A percentile compares a stretch with the other conserved stretches of the same genome.
Conservation (phyloP, 2,888 invertebrate species). For the Oxystoma pomonae region DNA sequence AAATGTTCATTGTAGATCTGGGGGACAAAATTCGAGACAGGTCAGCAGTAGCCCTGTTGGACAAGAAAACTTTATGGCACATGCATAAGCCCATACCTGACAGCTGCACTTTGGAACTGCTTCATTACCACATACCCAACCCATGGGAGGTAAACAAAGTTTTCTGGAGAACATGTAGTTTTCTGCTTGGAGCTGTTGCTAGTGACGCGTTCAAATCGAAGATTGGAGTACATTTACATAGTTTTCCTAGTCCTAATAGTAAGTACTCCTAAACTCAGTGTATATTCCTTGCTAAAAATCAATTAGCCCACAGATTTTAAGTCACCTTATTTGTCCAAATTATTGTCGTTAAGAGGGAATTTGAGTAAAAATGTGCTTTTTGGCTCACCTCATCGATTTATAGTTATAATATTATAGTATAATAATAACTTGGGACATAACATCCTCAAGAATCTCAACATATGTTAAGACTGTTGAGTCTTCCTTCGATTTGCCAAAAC, state of each 20-base stretch:
- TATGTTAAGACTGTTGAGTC: no score
- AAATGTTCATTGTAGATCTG: conserved; percentile 75
- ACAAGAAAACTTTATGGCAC: conserved; percentile 81
- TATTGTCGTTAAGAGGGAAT: no score
- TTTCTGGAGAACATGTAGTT: conserved; percentile 92
- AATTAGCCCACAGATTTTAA: no score
- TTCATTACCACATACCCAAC: conserved; percentile 61
- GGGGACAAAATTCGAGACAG: conserved; percentile 64
- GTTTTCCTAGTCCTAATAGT: conserved; percentile 89
- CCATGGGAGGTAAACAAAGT: conserved; percentile 66
- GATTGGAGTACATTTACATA: conserved; percentile 73
- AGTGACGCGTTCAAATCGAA: conserved; percentile 76
- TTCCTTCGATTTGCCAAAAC: no score
- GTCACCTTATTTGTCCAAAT: no score
- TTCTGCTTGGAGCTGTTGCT: conserved; percentile 78
- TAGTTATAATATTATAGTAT: no score
- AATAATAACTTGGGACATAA: no score
- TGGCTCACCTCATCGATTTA: no score
- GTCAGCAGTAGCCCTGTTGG: conserved; percentile 76
- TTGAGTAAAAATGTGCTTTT: no score
- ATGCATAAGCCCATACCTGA: conserved; percentile 81
- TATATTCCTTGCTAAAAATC: no score
- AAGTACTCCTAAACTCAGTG: no score
- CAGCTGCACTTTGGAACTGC: conserved; percentile 58
- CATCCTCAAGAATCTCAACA: no score